A percentile compares a stretch with the other conserved stretches of the same genome.
Evolutionary conservation across 1,140 invertebrate species (phyloP).

Genomic region (Macrobrachium rosenbergii): DNA sequence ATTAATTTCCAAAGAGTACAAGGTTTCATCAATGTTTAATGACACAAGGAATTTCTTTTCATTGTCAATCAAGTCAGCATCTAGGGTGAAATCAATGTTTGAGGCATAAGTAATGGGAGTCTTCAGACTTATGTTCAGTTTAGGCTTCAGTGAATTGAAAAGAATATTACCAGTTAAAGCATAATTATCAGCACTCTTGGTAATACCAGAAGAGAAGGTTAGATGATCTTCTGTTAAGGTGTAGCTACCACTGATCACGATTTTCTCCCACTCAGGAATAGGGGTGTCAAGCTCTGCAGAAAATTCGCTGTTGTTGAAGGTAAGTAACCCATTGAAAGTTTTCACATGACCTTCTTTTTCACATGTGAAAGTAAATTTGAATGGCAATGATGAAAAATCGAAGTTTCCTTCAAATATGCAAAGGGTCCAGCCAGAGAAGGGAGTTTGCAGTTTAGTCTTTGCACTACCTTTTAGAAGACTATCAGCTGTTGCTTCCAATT

Average conservation of each 20-base stretch:
- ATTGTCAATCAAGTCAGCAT: not conserved
- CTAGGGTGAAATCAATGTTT: slow-evolving; percentile 29
- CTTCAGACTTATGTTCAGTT: slow-evolving; percentile 27
- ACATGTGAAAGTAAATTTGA: not conserved
- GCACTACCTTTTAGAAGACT: slow-evolving; percentile 17
- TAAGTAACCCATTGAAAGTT: slow-evolving; percentile 19
- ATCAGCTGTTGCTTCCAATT: slow-evolving; percentile 36
- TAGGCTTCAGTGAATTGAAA: slow-evolving; percentile 19
- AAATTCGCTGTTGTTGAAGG: not conserved
- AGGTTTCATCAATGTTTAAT: slow-evolving; percentile 26
- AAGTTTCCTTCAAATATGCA: slow-evolving; percentile 9
- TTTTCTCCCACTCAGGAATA: slow-evolving; percentile 33
- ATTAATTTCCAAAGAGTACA: slow-evolving; percentile 30
- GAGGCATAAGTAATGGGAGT: slow-evolving; percentile 32
- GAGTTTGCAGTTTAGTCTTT: slow-evolving; percentile 1
- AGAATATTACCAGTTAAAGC: slow-evolving; percentile 21
- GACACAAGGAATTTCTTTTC: not conserved
- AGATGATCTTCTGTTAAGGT: not conserved
- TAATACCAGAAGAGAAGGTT: not conserved
- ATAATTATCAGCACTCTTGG: slow-evolving; percentile 12
- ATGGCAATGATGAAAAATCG: slow-evolving; percentile 25
- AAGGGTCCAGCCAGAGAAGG: slow-evolving; percentile 35
- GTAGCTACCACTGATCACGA: slow-evolving; percentile 32
- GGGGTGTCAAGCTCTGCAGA: slow-evolving; percentile 35
- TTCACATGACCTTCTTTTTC: slow-evolving; percentile 34